Evolutionary conservation across 64 coral and sea anemone species (phyloP).

Genomic region (Hydrozoanthus tunicans): DNA sequence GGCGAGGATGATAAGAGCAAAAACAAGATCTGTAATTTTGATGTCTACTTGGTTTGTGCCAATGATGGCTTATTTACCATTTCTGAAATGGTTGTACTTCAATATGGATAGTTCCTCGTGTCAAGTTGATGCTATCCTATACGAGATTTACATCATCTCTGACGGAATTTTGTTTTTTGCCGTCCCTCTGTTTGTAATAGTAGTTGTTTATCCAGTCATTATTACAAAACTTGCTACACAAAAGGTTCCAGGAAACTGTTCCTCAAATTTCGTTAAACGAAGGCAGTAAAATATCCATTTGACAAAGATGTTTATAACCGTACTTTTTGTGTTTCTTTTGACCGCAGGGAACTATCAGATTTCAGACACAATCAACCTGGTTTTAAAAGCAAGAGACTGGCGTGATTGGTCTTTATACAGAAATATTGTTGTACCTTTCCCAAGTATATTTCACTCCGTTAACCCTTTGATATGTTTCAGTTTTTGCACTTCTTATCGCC

Average conservation of each 20-base stretch:
- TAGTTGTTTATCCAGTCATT: not conserved
- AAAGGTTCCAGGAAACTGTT: not conserved
- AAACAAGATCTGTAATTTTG: not conserved
- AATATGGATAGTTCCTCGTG: not conserved
- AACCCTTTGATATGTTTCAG: not conserved
- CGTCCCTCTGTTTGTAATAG: not conserved
- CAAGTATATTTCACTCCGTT: not conserved
- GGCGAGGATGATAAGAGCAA: not conserved
- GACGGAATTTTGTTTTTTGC: not conserved
- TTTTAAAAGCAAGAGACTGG: not conserved
- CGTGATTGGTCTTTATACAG: not conserved
- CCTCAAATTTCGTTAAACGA: not conserved
- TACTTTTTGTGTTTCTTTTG: not conserved
- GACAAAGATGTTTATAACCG: conserved; percentile 8
- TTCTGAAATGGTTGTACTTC: not conserved
- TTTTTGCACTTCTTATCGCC: not conserved
- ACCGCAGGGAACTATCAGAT: not conserved
- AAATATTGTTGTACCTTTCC: not conserved
- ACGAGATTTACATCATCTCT: not conserved
- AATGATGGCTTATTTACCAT: not conserved
- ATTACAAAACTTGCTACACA: not conserved
- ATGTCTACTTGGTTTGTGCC: conserved; percentile 2
- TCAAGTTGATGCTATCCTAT: not conserved
- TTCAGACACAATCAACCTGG: not conserved
- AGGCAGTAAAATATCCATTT: not conserved